Conservation (phyloP, 2,113 vertebrate genomes). For the Neofelis nebulosa region DNA sequence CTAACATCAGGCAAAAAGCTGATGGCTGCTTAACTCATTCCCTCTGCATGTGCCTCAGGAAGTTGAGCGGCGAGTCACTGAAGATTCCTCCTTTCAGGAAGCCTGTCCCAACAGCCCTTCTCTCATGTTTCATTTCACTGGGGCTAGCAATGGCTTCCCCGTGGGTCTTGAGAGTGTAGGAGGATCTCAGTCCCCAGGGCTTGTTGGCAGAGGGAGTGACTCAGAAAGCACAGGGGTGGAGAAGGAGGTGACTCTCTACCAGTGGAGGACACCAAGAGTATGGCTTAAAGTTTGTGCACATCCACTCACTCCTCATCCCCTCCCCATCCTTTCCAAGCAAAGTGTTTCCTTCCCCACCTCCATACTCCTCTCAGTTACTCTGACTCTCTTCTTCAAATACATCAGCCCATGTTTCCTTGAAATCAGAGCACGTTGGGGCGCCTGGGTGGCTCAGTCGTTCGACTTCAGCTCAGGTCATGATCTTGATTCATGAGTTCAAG, state of each 20-base stretch:
- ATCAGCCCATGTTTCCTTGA: neutral
- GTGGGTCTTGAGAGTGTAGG: rapidly evolving
- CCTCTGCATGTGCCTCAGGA: neutral
- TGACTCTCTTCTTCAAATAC: neutral
- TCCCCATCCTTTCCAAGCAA: neutral
- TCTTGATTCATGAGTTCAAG: too few relatives aligned
- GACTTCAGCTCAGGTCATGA: too few relatives aligned
- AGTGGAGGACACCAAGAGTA: neutral
- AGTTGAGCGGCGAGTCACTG: rapidly evolving
- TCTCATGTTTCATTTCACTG: neutral
- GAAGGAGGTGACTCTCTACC: neutral
- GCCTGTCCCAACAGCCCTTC: neutral
- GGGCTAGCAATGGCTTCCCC: neutral
- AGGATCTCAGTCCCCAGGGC: neutral
- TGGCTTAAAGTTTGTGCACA: neutral
- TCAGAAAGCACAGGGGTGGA: neutral
- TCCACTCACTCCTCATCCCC: neutral
- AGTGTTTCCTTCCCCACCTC: neutral
- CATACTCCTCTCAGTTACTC: neutral
- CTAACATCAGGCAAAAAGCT: neutral
- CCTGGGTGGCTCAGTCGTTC: too few relatives aligned
- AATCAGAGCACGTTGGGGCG: neutral
- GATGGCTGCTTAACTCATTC: neutral
- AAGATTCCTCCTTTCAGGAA: neutral
- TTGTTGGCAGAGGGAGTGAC: neutral